Evolutionary conservation across 1,140 invertebrate genomes (phyloP), one percentile per base, ranked within the genome.

Genomic region (Ostrea edulis): DNA sequence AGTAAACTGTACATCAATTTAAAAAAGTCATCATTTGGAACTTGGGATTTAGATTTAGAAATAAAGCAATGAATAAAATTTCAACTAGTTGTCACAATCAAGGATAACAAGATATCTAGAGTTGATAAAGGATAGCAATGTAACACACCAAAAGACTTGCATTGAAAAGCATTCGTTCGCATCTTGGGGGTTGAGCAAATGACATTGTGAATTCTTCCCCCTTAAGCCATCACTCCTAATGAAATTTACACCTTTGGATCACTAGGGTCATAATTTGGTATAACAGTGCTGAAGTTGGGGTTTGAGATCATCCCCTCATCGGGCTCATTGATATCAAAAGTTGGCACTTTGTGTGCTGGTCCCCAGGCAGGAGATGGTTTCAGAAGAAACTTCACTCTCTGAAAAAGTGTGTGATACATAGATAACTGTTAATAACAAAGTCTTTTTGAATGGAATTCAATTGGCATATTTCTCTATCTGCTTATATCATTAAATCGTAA

Each of bases 341-440:
- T 90, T 9, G 92, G 93, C 20, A 94, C 84, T 89, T 93, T 93
- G 65, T 92, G 91, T n/a, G 92, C 92, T 22, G 93, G 93, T 22
- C 93, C 92, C 93, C 93, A 94, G 29, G 92, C 89, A 65, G 87
- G 87, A 3, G 92, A 88, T 17, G 91, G 90, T 68, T 93, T 91
- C 12, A 93, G 25, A 35, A 94, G 86, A 25, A 85, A 84, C 81
- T 88, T 89, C 11, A 94, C 83, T 92, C 91, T 94, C 93, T 94
- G 90, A 7, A 90, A 89, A 51, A 25, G 84, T 84, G 82, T 85
- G 54, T 81, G 77, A 89, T 62, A 87, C n/a, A 20, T 55, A 20
- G 44, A 68, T 71, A 44, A 44, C 35, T 44, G 35, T 44, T 5
- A 2, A 44, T 44, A 44, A 44, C 5, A 44, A 44, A 44, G 35